Percentiles rank a stretch among this genome's conserved stretches.
phyloP scores from a whole-genome alignment of 2,113 vertebrate genomes.

The Brevimyrus niger region DNA sequence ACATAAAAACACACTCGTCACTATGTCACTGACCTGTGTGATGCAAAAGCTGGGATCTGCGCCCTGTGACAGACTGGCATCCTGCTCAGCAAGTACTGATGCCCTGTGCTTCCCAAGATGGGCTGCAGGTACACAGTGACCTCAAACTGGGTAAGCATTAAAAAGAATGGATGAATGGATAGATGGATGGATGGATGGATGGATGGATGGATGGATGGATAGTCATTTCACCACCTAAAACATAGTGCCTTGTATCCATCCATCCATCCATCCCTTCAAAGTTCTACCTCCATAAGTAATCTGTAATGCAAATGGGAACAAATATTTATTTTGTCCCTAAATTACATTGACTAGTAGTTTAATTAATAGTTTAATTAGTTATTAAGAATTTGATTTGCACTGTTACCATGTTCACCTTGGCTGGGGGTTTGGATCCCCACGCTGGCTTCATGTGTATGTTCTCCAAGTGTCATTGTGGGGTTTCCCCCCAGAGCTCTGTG shows the following conservation, averaged over 20 bases:
- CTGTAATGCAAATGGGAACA: background rate
- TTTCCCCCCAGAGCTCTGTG: background rate
- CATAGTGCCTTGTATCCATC: background rate
- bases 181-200: background rate
- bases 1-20: background rate
- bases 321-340: background rate
- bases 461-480: background rate
- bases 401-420: background rate
- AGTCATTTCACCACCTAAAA: too few species aligned
- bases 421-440: background rate
- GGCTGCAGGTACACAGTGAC: background rate
- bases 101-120: background rate
- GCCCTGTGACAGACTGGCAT: background rate
- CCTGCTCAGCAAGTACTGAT: background rate
- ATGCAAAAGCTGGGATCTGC: background rate
- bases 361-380: background rate
- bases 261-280: background rate
- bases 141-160: background rate
- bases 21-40: too few species aligned
- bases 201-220: background rate
- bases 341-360: background rate
- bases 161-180: background rate
- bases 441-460: background rate
- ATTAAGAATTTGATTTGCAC: background rate
- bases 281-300: background rate